Evolutionary conservation across 2,797 vertebrate species (phyloP).

Genomic region (Aphelocoma californica): DNA sequence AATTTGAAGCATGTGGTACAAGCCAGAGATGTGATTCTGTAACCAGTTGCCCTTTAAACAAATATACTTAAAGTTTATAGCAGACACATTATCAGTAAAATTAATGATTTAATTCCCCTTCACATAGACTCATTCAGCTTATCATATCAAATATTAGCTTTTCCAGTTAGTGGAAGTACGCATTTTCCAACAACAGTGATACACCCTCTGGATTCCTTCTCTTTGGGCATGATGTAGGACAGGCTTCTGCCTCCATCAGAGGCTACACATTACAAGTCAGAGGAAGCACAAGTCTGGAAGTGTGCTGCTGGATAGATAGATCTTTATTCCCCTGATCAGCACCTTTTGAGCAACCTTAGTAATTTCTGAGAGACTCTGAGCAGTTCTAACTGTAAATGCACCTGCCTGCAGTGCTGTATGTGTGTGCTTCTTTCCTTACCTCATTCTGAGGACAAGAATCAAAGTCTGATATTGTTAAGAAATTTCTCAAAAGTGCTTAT

Average conservation of each 20-base stretch:
- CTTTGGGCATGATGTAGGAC: neutral
- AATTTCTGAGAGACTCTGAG: neutral
- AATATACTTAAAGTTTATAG: neutral
- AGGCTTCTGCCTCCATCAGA: neutral
- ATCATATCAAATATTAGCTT: neutral
- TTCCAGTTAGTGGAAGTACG: neutral
- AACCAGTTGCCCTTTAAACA: conserved; percentile 17
- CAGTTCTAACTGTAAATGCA: neutral
- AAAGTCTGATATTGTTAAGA: neutral
- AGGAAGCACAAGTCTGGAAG: neutral
- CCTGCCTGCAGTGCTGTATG: neutral
- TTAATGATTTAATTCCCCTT: neutral
- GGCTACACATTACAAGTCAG: neutral
- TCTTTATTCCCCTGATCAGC: neutral
- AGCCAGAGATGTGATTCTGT: neutral
- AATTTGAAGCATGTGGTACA: conserved; percentile 26
- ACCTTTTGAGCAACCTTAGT: neutral
- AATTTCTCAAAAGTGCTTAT: neutral
- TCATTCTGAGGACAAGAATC: neutral
- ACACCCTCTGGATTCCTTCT: neutral
- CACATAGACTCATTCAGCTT: neutral
- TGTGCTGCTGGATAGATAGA: neutral
- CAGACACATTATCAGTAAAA: neutral
- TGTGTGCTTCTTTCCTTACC: neutral
- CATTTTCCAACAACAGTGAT: neutral